phyloP scores from a whole-genome alignment of 1,140 invertebrate species.

The Holotrichia oblita region DNA sequence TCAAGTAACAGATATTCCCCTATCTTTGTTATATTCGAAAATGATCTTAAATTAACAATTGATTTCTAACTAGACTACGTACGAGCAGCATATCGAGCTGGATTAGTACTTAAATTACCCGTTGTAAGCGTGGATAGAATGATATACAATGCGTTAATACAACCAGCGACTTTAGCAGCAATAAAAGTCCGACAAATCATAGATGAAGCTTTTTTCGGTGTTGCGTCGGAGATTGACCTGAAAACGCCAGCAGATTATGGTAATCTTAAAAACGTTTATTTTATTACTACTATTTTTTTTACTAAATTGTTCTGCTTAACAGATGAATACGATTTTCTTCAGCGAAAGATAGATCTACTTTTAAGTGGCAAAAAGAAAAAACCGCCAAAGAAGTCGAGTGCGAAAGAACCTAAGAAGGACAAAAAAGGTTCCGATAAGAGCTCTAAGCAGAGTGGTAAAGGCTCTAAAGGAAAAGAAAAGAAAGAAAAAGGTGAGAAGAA shows the following conservation, averaged over 20 bases:
- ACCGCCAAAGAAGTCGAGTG: background rate
- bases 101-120: slow-evolving; percentile 46
- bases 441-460: background rate
- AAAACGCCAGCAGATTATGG: slow-evolving; percentile 22
- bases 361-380: slow-evolving; percentile 45
- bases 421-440: background rate
- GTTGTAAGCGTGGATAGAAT: slow-evolving; percentile 51
- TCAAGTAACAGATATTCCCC: too few relatives aligned
- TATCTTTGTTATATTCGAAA: too few relatives aligned
- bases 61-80: slow-evolving; percentile 47
- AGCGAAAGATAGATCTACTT: slow-evolving; percentile 46
- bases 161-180: slow-evolving; percentile 42
- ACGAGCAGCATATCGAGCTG: slow-evolving; percentile 50
- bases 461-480: slow-evolving; percentile 6
- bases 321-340: slow-evolving; percentile 50
- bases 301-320: background rate
- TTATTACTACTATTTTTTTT: background rate
- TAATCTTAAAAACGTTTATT: background rate
- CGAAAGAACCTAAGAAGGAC: background rate
- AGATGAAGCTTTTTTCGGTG: slow-evolving; percentile 44
- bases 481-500: slow-evolving; percentile 42
- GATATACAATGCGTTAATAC: slow-evolving; percentile 50
- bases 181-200: slow-evolving; percentile 51
- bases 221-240: slow-evolving; percentile 40
- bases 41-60: too few relatives aligned